phyloP scores from a whole-genome alignment of 2,888 invertebrate species.

The Rotaria socialis region DNA sequence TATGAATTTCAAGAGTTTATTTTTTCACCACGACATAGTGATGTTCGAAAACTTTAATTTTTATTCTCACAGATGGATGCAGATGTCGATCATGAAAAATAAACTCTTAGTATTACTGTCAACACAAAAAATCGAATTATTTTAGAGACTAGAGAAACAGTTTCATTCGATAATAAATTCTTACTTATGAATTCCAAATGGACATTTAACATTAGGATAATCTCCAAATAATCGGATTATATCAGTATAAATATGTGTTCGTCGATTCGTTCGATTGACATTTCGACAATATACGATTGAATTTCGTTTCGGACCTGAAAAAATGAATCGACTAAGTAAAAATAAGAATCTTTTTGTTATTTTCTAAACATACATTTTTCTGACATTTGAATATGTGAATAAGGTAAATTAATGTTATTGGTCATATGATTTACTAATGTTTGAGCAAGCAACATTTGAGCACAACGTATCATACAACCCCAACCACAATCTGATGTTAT shows the following conservation, averaged over 20 bases:
- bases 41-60: too few relatives aligned
- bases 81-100: too few relatives aligned
- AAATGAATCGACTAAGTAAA: not conserved
- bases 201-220: conserved; percentile 44
- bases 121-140: too few relatives aligned
- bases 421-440: conserved; percentile 70
- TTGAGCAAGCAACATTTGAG: conserved; percentile 86
- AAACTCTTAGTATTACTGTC: too few relatives aligned
- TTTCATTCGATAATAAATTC: not conserved
- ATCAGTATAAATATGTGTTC: conserved; percentile 26
- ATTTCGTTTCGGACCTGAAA: not conserved
- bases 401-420: not conserved
- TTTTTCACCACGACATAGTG: too few relatives aligned
- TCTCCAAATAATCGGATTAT: conserved; percentile 41
- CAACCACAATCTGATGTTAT: conserved; percentile 82
- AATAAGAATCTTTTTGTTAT: too few relatives aligned
- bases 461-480: conserved; percentile 83
- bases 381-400: not conserved
- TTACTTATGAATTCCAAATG: conserved; percentile 43
- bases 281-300: not conserved
- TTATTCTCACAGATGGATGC: too few relatives aligned
- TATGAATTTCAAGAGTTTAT: too few relatives aligned
- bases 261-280: not conserved
- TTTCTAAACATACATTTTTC: conserved; percentile 66
- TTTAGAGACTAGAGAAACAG: too few relatives aligned